phyloP scores from a whole-genome alignment of 1,140 invertebrate genomes.

The Colletes latitarsis region DNA sequence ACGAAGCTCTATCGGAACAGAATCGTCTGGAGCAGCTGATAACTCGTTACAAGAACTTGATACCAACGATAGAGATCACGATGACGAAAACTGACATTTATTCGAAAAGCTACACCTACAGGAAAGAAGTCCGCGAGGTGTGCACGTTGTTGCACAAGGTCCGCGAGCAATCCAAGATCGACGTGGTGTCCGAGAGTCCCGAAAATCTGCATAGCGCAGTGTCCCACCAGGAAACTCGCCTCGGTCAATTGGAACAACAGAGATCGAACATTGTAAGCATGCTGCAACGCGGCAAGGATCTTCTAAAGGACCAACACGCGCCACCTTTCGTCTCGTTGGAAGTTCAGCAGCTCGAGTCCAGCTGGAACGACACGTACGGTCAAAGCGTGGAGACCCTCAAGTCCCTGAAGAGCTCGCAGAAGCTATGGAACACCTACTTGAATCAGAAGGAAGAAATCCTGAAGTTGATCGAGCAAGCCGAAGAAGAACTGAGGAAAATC shows the following conservation, averaged over 20 bases:
- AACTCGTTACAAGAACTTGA: constrained; percentile 92
- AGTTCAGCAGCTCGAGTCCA: constrained; percentile 90
- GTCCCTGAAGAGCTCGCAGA: constrained; percentile 90
- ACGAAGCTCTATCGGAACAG: constrained; percentile 90
- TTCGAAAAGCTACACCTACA: constrained; percentile 95
- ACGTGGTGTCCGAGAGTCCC: constrained; percentile 86
- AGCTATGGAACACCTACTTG: constrained; percentile 92
- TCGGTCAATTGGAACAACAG: constrained; percentile 92
- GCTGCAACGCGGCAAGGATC: constrained; percentile 93
- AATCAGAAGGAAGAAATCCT: constrained; percentile 92
- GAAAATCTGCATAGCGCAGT: constrained; percentile 89
- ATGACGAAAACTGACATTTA: constrained; percentile 95
- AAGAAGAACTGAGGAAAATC: constrained; percentile 87
- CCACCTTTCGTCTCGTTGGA: constrained; percentile 92
- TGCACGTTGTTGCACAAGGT: constrained; percentile 88
- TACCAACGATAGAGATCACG: constrained; percentile 95
- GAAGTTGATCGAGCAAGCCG: constrained; percentile 90
- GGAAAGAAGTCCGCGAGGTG: constrained; percentile 92
- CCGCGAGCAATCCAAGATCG: constrained; percentile 86
- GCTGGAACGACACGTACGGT: constrained; percentile 94
- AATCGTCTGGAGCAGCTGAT: constrained; percentile 91
- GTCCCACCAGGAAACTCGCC: constrained; percentile 89
- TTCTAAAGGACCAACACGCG: constrained; percentile 91
- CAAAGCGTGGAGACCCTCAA: constrained; percentile 91
- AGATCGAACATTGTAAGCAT: constrained; percentile 93